These are phyloP conservation scores for Chionomys nivalis DNA, from an alignment of 2,113 vertebrate species.

Conservation along the genomic window DNA sequence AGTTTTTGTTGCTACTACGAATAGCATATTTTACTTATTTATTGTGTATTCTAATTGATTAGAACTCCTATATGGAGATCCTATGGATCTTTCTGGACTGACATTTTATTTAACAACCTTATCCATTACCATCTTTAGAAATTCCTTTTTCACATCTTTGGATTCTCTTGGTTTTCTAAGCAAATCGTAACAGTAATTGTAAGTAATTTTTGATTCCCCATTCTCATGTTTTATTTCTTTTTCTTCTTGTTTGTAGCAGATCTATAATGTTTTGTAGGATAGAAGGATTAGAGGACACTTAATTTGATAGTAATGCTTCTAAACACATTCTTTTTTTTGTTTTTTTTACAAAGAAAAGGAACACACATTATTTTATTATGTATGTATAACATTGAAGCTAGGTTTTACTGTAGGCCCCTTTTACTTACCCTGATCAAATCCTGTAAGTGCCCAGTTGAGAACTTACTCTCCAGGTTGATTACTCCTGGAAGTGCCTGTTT, in stretches of 20 bases:
- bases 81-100: background rate
- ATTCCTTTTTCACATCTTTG: background rate
- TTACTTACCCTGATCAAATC: background rate
- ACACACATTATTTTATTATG: no score
- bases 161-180: background rate
- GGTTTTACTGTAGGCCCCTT: background rate
- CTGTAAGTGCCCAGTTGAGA: background rate
- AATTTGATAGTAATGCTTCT: no score
- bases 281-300: background rate
- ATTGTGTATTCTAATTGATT: background rate
- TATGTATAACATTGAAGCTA: no score
- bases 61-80: background rate
- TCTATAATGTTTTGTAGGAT: background rate
- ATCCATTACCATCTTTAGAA: background rate
- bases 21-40: background rate
- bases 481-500: background rate
- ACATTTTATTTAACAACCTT: background rate
- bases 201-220: background rate
- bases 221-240: background rate
- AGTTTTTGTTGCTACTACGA: background rate
- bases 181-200: background rate
- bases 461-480: background rate
- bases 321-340: no score
- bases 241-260: constrained; percentile 7
- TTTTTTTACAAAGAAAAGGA: no score